Base-by-base conservation (phyloP, 2,797 vertebrate genomes). In the Loriculus beryllinus region DNA sequence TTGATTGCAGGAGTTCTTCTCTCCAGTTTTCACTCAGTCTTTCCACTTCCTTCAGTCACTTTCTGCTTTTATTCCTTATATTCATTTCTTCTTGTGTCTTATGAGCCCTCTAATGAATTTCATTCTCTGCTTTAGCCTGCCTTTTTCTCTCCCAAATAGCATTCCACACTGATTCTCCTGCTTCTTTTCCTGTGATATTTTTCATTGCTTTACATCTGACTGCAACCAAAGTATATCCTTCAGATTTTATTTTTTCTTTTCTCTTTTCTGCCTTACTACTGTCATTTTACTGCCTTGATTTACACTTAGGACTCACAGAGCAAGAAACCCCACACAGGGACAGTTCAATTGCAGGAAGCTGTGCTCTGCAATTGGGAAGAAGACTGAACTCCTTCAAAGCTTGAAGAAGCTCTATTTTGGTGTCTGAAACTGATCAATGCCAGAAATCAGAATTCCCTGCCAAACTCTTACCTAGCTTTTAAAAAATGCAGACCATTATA, bases 161-260 rank as follows among this genome's bases (percentile, higher is more conserved):
- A 26, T 80, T 68, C 23, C 9, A 42, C 3, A 2, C 12, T 2
- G 0, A 20, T 59, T 54, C 20, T n/a, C 5, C 43, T 45, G 7
- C 18, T 49, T 86, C 21, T 20, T 84, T 82, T 39, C 14, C 39
- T 82, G n/a, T 71, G 40, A 51, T 31, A 42, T 29, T 88, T 72
- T 59, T 45, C 17, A 70, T 39, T 60, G 33, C 21, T 84, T 93
- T 90, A 70, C 2, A 0, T 67, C 17, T 39, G 26, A 60, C 31
- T 39, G 19, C 49, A 56, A 45, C 28, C 16, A 60, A 21, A 12
- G 4, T 19, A 14, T 20, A 37, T 10, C 6, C 18, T 80, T 64
- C 14, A 42, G 9, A 3, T 7, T 28, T 33, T 40, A 74, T 31
- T 33, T 63, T 29, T 18, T 49, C 14, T 68, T 37, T 29, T 10